Evolutionary conservation across 2,888 invertebrate species (phyloP).

Genomic region (Sminthurinus aureus): DNA sequence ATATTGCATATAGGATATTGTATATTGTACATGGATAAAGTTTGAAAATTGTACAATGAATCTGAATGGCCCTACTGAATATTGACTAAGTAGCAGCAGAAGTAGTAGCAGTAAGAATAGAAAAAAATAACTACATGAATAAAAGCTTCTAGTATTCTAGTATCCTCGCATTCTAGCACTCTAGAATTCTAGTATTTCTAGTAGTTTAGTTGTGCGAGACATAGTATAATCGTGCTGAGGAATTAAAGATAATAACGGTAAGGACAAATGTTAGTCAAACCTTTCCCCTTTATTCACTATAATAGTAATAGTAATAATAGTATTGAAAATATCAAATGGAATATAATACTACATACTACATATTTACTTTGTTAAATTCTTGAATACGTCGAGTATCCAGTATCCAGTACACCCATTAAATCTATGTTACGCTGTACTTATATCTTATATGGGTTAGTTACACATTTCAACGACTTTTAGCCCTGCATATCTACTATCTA

Average conservation of each 20-base stretch:
- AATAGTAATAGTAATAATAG: no score
- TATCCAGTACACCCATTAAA: no score
- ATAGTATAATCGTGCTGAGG: slow-evolving; percentile 8
- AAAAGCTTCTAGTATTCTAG: no score
- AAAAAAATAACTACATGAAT: not conserved
- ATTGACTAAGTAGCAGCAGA: not conserved
- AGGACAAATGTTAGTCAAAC: not conserved
- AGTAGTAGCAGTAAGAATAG: not conserved
- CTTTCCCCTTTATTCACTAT: not conserved
- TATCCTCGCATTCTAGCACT: no score
- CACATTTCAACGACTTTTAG: not conserved
- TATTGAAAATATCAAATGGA: not conserved
- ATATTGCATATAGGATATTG: no score
- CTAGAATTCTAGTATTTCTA: no score
- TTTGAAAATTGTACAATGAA: not conserved
- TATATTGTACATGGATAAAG: no score
- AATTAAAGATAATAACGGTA: slow-evolving; percentile 37
- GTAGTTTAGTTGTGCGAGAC: no score
- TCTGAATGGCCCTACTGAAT: not conserved
- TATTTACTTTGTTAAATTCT: no score
- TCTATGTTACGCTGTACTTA: not conserved
- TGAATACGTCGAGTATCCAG: no score
- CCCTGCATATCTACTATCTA: no score
- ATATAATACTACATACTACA: not conserved
- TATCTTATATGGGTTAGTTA: not conserved